Base-by-base conservation (phyloP, 2,797 vertebrate species). In the Catharus ustulatus region DNA sequence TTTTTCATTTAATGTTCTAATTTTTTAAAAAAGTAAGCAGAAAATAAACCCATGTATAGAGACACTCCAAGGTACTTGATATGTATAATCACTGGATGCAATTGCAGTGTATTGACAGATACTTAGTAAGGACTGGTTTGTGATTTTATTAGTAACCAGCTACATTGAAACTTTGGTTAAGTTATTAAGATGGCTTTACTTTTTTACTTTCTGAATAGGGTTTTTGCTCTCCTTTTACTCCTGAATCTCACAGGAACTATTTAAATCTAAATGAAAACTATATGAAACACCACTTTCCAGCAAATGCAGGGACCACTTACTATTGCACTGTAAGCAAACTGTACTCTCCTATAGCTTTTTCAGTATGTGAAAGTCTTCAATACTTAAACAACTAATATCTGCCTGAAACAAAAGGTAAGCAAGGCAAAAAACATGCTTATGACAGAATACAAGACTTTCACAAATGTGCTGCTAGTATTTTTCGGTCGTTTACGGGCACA, bases 201-300 rank as follows among this genome's bases (percentile, higher is more conserved):
- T 71, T 86, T 91, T 82, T 69, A 82, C 14, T 89, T 69, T 79
- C 52, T 63, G 66, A 89, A 79, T 27, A 69, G 20, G 4, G 29
- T 5, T 66, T 93, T 92, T 84, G 16, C 57, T 68, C 88, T 85
- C 45, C 55, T 86, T 94, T 93, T 42, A 85, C 80, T 93, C 30
- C 38, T 64, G 55, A 91, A 84, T 94, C 89, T 78, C 89, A 81
- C 9, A 84, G 89, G 91, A 78, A 54, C 91, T 74, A 91, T 90
- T 90, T 74, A 90, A 91, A 90, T 71, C 27, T 74, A 79, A 91
- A 94, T 69, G 48, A 93, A 92, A 94, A 88, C 48, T 91, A 62
- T 62, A 89, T 87, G 89, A 89, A 95, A 96, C 74, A 84, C 68
- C 46, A 91, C n/a, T 34, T 69, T 72, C 76, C n/a, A 88, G 62